Base-by-base conservation (phyloP, 2,113 vertebrate species). In the Pao palembangensis region DNA sequence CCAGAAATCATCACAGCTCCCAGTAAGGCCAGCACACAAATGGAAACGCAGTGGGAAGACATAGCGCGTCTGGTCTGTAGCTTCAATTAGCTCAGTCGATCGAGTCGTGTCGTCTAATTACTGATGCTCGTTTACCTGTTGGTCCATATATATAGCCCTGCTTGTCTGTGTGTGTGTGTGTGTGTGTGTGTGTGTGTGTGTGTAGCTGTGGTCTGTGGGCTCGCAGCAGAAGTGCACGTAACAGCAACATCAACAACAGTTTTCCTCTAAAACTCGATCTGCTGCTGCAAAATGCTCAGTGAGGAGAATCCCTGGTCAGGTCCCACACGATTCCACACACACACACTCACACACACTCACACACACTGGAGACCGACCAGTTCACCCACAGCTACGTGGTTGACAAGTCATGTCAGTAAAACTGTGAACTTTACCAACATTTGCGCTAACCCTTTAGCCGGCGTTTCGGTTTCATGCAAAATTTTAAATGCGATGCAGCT, bases 181-280 rank as follows among this genome's bases (percentile, higher is more conserved):
- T 58, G 12, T 56, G 47, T 42, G 51, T 55, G 11, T 58, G 47
- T 54, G 44, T 58, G 66, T 78, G 55, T 67, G 49, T 55, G 58
- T 81, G 64, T 63, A 23, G 52, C 21, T 64, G 86, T 88, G 86
- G 86, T 88, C 78, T 88, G 84, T 86, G 84, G 84, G 73, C 71
- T 81, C 76, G 76, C 67, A 63, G 72, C 62, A 73, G 66, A 48
- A 65, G 59, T 51, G 52, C 75, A 73, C 38, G 79, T 77, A 73
- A 13, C 67, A 14, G 70, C 79, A 59, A 53, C 58, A 60, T 64
- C 20, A 16, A 76, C 79, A 70, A 12, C 3, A 67, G 41, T 73
- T 79, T 86, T 86, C 81, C 70, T 82, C 67, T 79, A 75, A 88
- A 82, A 82, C 14, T 31, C 0, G 23, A 19, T 52, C 6, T 6